A percentile compares a stretch with the other conserved stretches of the same genome.
Conservation (phyloP, 2,888 invertebrate genomes). For the Dioctria linearis region DNA sequence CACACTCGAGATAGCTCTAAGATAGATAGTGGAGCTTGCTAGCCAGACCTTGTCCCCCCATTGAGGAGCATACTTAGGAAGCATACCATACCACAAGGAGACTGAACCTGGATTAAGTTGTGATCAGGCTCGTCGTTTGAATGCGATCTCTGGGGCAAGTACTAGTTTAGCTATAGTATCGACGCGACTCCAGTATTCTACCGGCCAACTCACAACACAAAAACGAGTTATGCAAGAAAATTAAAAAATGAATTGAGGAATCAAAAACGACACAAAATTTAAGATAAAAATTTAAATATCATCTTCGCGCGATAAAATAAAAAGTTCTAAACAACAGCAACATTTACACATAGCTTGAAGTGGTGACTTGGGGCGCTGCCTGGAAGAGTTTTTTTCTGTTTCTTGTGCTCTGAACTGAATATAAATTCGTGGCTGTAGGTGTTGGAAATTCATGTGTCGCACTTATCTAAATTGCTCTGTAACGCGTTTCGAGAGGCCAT, state of each 20-base stretch:
- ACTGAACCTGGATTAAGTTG: no score
- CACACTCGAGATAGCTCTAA: slow-evolving; percentile 52
- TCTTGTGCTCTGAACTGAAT: slow-evolving; percentile 38
- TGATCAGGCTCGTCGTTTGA: no score
- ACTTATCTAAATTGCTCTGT: slow-evolving; percentile 59
- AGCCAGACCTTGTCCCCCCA: slow-evolving; percentile 37
- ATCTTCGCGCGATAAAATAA: slow-evolving; percentile 55
- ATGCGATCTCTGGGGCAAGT: no score
- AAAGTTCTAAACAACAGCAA: slow-evolving; percentile 19
- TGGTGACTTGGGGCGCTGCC: neutral
- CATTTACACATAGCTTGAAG: slow-evolving; percentile 22
- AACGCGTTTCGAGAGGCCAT: slow-evolving; percentile 57
- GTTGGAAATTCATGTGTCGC: slow-evolving; percentile 58
- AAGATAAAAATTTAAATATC: slow-evolving; percentile 58
- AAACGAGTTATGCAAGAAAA: slow-evolving; percentile 53
- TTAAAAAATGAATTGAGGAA: slow-evolving; percentile 52
- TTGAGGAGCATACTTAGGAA: neutral
- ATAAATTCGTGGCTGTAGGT: slow-evolving; percentile 58
- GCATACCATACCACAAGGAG: neutral
- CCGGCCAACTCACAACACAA: neutral
- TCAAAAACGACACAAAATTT: slow-evolving; percentile 57
- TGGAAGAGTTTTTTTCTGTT: slow-evolving; percentile 11
- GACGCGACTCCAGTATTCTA: no score
- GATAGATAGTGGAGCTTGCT: slow-evolving; percentile 33
- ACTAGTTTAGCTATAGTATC: no score